Percentiles rank a stretch among this genome's conserved stretches.
phyloP scores from a whole-genome alignment of 2,113 vertebrate genomes.

The Canis aureus region DNA sequence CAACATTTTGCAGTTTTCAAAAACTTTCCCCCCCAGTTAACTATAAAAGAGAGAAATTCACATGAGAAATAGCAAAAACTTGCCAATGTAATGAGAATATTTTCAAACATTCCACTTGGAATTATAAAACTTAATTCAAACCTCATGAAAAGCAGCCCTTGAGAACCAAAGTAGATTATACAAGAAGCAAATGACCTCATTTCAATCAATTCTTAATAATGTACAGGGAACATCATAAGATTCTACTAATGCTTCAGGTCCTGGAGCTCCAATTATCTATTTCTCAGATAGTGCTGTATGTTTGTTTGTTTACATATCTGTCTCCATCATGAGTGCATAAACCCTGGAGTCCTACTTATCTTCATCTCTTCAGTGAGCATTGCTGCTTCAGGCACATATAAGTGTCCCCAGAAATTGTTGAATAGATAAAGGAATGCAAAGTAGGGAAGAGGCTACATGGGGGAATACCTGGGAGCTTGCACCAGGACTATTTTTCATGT shows the following conservation, averaged over 20 bases:
- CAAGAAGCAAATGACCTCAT: not conserved
- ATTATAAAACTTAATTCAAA: not conserved
- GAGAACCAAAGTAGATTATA: not conserved
- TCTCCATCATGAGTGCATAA: accelerated
- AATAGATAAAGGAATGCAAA: not conserved
- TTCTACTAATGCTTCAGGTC: accelerated
- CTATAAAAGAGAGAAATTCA: not conserved
- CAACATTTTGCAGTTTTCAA: no score
- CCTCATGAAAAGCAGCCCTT: not conserved
- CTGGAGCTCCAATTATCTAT: accelerated
- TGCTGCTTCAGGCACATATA: not conserved
- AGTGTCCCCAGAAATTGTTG: not conserved
- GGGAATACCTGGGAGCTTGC: not conserved
- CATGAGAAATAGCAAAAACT: not conserved
- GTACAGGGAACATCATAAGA: accelerated
- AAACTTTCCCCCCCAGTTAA: not conserved
- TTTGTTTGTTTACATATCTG: not conserved
- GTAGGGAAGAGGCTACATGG: not conserved
- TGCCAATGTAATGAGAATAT: not conserved
- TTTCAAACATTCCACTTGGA: not conserved
- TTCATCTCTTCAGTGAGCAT: no score
- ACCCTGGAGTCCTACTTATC: not conserved
- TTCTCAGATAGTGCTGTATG: not conserved
- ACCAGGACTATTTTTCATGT: not conserved
- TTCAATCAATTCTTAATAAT: not conserved